Conservation (phyloP, 1,140 invertebrate genomes). For the Lordiphosa collinella region DNA sequence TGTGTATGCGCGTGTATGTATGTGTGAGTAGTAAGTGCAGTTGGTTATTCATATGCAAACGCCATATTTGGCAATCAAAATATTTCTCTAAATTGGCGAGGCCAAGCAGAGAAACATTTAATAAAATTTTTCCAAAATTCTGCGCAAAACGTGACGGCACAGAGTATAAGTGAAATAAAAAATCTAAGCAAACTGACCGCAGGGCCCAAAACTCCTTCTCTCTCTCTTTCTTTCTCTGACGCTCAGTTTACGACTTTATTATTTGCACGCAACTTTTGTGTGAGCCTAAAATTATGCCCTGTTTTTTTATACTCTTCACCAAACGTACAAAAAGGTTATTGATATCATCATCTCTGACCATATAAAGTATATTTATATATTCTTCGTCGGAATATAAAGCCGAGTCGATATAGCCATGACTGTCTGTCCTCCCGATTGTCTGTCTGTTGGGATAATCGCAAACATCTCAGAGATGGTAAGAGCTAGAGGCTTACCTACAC, state of each 20-base stretch:
- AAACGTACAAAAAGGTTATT: too few species aligned
- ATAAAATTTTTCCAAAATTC: slow-evolving; percentile 56
- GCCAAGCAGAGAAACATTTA: slow-evolving; percentile 60
- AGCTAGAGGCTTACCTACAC: too few species aligned
- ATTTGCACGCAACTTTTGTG: slow-evolving; percentile 49
- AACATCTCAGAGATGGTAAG: too few species aligned
- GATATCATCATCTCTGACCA: too few species aligned
- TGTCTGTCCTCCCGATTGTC: too few species aligned
- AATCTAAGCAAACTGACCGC: slow-evolving; percentile 68
- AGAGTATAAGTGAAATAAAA: slow-evolving; percentile 73
- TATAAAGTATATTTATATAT: too few species aligned
- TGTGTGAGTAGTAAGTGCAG: slow-evolving; percentile 61
- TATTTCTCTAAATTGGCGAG: slow-evolving; percentile 73
- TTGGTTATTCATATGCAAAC: slow-evolving; percentile 74
- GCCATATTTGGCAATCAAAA: slow-evolving; percentile 75
- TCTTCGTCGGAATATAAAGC: too few species aligned
- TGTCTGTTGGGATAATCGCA: too few species aligned
- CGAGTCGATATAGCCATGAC: too few species aligned
- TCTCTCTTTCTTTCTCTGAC: neutral
- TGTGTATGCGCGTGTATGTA: slow-evolving; percentile 5
- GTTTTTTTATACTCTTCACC: slow-evolving; percentile 8
- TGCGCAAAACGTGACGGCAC: slow-evolving; percentile 65
- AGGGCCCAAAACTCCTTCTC: slow-evolving; percentile 25
- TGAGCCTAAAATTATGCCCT: slow-evolving; percentile 32
- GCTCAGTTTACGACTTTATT: slow-evolving; percentile 62